These are phyloP conservation scores for Aramus guarauna DNA, from an alignment of 2,113 vertebrate genomes.

Conservation along the genomic window DNA sequence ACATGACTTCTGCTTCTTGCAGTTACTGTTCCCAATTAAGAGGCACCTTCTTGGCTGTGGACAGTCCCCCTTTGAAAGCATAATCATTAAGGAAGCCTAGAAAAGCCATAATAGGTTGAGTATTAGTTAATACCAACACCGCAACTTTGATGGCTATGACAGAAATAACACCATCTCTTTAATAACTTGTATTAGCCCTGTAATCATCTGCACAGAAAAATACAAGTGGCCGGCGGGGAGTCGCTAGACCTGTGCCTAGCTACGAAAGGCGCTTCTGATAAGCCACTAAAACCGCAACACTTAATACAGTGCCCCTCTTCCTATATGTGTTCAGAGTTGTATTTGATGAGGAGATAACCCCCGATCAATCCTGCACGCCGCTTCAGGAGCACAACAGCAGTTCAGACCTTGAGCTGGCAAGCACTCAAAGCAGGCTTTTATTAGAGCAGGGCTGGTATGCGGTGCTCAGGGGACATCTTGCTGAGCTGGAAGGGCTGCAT, in stretches of 20 bases:
- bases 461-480: neutral
- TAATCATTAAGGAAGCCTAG: neutral
- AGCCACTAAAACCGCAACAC: neutral
- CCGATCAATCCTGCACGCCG: fast-evolving
- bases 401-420: neutral
- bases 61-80: neutral
- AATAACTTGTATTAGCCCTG: neutral
- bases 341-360: neutral
- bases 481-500: neutral
- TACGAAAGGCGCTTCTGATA: neutral
- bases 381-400: neutral
- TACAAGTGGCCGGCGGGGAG: neutral
- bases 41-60: neutral
- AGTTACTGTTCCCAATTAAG: neutral
- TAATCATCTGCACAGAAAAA: neutral
- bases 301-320: neutral
- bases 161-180: neutral
- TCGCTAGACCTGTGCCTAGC: neutral
- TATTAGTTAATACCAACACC: neutral
- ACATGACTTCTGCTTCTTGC: neutral
- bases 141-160: neutral
- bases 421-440: neutral
- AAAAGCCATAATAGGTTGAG: neutral
- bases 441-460: neutral
- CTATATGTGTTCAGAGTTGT: neutral